A percentile compares a stretch with the other conserved stretches of the same genome.
phyloP scores from a whole-genome alignment of 2,888 invertebrate genomes.

The Zaprionus bogoriensis region DNA sequence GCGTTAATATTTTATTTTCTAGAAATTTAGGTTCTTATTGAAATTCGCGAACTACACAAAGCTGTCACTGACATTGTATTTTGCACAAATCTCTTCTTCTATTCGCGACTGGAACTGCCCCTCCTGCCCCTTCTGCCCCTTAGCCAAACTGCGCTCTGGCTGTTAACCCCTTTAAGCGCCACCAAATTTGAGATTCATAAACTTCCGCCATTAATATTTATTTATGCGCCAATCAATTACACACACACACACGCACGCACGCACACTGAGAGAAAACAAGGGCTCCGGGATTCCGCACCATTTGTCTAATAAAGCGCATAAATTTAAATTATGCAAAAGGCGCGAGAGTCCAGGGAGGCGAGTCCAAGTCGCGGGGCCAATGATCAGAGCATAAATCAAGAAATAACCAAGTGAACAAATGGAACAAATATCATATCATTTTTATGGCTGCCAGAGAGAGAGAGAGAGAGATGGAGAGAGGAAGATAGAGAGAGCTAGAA shows the following conservation, averaged over 20 bases:
- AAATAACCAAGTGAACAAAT: slow-evolving; percentile 68
- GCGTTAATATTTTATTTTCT: too few species aligned
- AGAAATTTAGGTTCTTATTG: too few species aligned
- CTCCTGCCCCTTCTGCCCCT: too few species aligned
- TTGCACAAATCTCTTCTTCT: not conserved
- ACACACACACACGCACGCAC: slow-evolving; percentile 15
- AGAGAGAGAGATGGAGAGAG: not conserved
- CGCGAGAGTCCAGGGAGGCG: slow-evolving; percentile 19
- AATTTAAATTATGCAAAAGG: slow-evolving; percentile 62
- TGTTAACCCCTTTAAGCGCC: slow-evolving; percentile 29
- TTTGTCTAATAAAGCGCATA: slow-evolving; percentile 60
- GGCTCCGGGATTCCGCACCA: slow-evolving; percentile 31
- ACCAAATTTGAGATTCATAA: slow-evolving; percentile 20
- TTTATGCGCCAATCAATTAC: slow-evolving; percentile 60
- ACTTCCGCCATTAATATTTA: slow-evolving; percentile 58
- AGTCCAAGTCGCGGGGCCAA: slow-evolving; percentile 36
- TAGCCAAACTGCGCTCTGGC: too few species aligned
- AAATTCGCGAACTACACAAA: too few species aligned
- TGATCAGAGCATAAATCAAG: slow-evolving; percentile 59
- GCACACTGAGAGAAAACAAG: not conserved
- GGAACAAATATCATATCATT: slow-evolving; percentile 66
- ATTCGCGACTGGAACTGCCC: too few species aligned
- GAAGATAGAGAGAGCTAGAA: slow-evolving; percentile 48
- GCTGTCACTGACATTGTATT: not conserved
- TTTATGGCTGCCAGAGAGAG: slow-evolving; percentile 34